A percentile compares a stretch with the other conserved stretches of the same genome.
These are phyloP conservation scores for Fringilla coelebs DNA, from an alignment of 2,797 vertebrate genomes.

Conservation along the genomic window DNA sequence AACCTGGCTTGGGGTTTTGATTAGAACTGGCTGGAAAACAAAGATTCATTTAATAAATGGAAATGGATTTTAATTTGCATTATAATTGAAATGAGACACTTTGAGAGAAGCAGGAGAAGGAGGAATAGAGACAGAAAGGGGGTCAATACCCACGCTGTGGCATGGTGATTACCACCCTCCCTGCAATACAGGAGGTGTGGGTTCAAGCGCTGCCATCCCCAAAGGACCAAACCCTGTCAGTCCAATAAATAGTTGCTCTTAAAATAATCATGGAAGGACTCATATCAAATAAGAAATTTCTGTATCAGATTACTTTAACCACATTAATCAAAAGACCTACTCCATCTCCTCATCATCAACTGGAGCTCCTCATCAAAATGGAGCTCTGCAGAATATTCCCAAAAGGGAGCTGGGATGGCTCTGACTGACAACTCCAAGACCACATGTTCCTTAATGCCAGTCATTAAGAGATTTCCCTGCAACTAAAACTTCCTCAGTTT, in stretches of 20 bases:
- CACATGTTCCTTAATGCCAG: neutral
- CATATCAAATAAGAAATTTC: neutral
- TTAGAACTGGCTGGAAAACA: neutral
- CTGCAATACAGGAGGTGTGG: neutral
- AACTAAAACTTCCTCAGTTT: neutral
- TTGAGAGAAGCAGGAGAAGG: neutral
- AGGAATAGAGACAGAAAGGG: neutral
- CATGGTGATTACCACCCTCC: neutral
- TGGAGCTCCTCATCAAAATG: neutral
- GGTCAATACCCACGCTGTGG: neutral
- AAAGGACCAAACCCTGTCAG: neutral
- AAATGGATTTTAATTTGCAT: neutral
- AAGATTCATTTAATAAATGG: neutral
- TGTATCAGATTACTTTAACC: neutral
- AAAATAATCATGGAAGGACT: neutral
- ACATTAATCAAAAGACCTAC: constrained; percentile 4
- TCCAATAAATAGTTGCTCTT: neutral
- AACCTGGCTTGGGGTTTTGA: neutral
- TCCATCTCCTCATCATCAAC: neutral
- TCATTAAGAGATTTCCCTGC: neutral
- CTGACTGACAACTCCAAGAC: neutral
- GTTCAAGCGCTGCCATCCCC: neutral
- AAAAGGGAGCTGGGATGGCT: neutral
- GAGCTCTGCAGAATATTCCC: neutral
- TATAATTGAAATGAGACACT: neutral